phyloP scores from a whole-genome alignment of 64 coral and sea anemone species.

The Stichodactyla helianthus region DNA sequence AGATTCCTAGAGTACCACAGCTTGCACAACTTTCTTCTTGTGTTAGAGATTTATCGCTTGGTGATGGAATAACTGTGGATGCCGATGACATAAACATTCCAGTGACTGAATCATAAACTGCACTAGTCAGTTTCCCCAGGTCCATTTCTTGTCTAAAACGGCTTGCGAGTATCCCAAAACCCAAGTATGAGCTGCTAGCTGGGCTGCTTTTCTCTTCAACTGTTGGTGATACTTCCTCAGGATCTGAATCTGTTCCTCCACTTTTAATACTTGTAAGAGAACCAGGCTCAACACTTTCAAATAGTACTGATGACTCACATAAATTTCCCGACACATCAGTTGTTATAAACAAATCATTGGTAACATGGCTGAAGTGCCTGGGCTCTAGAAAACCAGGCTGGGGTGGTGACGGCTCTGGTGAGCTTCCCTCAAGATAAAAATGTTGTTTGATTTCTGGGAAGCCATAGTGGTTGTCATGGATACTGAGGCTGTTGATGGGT shows the following conservation, averaged over 20 bases:
- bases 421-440: background rate
- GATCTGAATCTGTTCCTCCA: constrained; percentile 7
- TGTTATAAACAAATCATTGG: constrained; percentile 14
- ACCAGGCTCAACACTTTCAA: background rate
- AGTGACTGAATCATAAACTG: constrained; percentile 75
- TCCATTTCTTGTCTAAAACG: constrained; percentile 70
- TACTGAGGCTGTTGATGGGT: background rate
- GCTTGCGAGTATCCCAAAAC: constrained; percentile 39
- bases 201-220: background rate
- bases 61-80: constrained; percentile 20
- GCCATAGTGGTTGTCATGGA: constrained; percentile 11
- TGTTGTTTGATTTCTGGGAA: background rate
- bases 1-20: constrained; percentile 59
- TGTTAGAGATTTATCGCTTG: constrained; percentile 30
- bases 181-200: background rate
- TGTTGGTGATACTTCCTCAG: background rate
- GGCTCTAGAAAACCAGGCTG: background rate
- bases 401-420: constrained; percentile 15
- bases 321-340: constrained; percentile 13
- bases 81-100: constrained; percentile 70
- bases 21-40: constrained; percentile 20
- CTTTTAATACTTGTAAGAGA: background rate
- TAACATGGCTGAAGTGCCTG: background rate
- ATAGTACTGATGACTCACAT: background rate
- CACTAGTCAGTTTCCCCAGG: constrained; percentile 78